phyloP scores from a whole-genome alignment of 2,888 invertebrate species.

The Eupithecia inturbata region DNA sequence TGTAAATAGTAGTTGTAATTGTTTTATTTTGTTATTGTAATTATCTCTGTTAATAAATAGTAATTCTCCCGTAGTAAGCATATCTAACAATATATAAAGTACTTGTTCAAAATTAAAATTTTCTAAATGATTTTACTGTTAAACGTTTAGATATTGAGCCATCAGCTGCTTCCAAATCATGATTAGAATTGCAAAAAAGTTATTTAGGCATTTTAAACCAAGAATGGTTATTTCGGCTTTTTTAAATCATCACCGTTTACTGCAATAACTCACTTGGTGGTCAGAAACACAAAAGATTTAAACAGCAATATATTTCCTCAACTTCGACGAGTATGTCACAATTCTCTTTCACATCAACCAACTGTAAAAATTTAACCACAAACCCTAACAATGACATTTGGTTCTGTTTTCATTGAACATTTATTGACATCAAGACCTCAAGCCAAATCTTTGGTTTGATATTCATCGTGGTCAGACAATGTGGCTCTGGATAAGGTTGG shows the following conservation, averaged over 20 bases:
- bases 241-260: not conserved
- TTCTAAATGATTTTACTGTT: not conserved
- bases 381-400: slow-evolving; percentile 37
- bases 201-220: not conserved
- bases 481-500: slow-evolving; percentile 45
- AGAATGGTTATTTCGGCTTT: not conserved
- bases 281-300: not conserved
- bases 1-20: too few relatives aligned
- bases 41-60: too few relatives aligned
- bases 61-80: too few relatives aligned
- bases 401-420: slow-evolving; percentile 45
- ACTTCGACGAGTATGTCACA: slow-evolving; percentile 5
- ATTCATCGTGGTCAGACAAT: slow-evolving; percentile 62
- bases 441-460: slow-evolving; percentile 63
- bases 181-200: not conserved
- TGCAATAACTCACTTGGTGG: not conserved
- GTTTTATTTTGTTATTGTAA: too few relatives aligned
- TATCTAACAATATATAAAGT: too few relatives aligned
- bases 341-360: slow-evolving; percentile 34
- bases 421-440: slow-evolving; percentile 59
- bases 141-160: not conserved
- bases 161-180: not conserved
- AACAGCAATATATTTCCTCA: slow-evolving; percentile 1
- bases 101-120: not conserved
- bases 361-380: slow-evolving; percentile 43